Percentiles rank a stretch among this genome's conserved stretches.
Conservation (phyloP, 2,888 invertebrate genomes). For the Drosophila fulvimacula region DNA sequence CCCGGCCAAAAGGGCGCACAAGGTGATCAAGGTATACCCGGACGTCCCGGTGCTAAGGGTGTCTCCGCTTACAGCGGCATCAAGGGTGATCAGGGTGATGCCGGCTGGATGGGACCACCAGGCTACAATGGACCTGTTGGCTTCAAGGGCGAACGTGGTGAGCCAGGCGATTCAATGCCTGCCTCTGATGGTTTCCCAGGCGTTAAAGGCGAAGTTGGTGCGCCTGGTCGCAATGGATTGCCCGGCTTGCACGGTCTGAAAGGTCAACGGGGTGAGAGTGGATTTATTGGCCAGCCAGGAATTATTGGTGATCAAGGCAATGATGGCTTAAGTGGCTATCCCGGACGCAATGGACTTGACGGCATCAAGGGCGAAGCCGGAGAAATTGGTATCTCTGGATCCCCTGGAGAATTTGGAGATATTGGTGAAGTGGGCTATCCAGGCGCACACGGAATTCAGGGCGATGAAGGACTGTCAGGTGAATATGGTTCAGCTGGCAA, state of each 20-base stretch:
- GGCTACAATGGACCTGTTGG: slow-evolving; percentile 82
- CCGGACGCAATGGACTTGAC: slow-evolving; percentile 85
- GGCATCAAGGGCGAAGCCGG: slow-evolving; percentile 85
- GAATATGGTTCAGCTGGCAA: slow-evolving; percentile 86
- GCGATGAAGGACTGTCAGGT: slow-evolving; percentile 79
- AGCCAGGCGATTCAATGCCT: slow-evolving; percentile 87
- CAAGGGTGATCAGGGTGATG: slow-evolving; percentile 87
- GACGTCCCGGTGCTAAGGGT: slow-evolving; percentile 85
- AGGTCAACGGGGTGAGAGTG: slow-evolving; percentile 85
- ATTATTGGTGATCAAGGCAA: slow-evolving; percentile 85
- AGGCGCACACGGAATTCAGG: slow-evolving; percentile 85
- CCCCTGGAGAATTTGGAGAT: slow-evolving; percentile 86
- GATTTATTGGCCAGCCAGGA: slow-evolving; percentile 87
- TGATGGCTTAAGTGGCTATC: slow-evolving; percentile 81
- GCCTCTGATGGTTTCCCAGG: slow-evolving; percentile 86
- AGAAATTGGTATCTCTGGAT: slow-evolving; percentile 85
- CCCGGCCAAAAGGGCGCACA: slow-evolving; percentile 79
- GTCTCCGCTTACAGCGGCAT: slow-evolving; percentile 87
- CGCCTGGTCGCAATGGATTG: slow-evolving; percentile 86
- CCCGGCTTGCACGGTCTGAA: slow-evolving; percentile 86
- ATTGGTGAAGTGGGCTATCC: slow-evolving; percentile 83
- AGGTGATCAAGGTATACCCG: slow-evolving; percentile 75
- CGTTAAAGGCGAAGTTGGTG: slow-evolving; percentile 88
- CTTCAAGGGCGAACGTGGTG: slow-evolving; percentile 87
- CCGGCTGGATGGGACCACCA: slow-evolving; percentile 85